Evolutionary conservation across 2,797 vertebrate genomes (phyloP), one percentile per base, ranked within the genome.

Genomic region (Macropodus opercularis): DNA sequence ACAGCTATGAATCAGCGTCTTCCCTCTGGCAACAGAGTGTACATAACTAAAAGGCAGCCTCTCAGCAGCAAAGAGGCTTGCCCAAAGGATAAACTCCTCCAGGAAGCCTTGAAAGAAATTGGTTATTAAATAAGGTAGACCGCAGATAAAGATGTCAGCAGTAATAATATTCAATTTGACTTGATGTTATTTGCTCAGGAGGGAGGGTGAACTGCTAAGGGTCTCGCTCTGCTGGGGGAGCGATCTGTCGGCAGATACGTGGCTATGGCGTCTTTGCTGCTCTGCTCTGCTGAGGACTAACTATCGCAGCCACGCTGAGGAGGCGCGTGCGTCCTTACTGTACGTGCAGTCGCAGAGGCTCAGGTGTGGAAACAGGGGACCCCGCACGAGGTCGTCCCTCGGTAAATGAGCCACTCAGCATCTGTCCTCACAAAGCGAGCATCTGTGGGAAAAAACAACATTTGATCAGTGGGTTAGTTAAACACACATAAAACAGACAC

Each of bases 101-200:
- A 85, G 85, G 83, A 87, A 75, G 79, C 72, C 73, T 71, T 43
- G 64, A 71, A 81, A 85, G 69, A 83, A 87, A 85, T 80, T 78
- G 85, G 63, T 85, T 89, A 86, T 90, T 87, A 85, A 87, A 87
- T 87, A 83, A 85, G 84, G 78, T 63, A 77, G 79, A 70, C 53
- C 21, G 10, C 56, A 87, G 85, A 89, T 81, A 85, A 87, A 86
- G 83, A 87, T 77, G 87, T 85, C 87, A 85, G 81, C 84, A 78
- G 75, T 82, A 89, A 89, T 90, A 87, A 90, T 83, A 84, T 86
- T 89, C 76, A 81, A 88, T 89, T 80, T 80, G 77, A 81, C 83
- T 84, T 80, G 85, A 88, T 90, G 79, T 76, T 88, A 85, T 90
- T 90, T 89, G 85, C 83, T 85, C 60, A 65, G 75, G 73, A 64